Percentiles rank a stretch among this genome's conserved stretches.
These are phyloP conservation scores for Parauchenoglanis ngamensis DNA, from an alignment of 2,797 vertebrate species.

Conservation along the genomic window DNA sequence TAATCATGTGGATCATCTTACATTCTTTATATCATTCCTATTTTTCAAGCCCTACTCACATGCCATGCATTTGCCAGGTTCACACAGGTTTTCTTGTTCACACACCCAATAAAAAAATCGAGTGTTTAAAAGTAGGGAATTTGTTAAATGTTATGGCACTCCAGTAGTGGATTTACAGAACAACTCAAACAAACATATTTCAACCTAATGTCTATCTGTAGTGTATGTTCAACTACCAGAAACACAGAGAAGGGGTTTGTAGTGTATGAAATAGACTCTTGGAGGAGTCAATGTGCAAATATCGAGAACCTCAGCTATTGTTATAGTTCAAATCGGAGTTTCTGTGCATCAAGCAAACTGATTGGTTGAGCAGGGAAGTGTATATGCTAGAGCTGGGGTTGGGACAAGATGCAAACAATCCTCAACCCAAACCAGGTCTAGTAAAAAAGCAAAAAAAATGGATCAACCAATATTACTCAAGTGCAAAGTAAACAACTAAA, in stretches of 20 bases:
- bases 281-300: neutral
- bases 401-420: neutral
- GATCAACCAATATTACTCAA: neutral
- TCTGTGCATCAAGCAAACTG: neutral
- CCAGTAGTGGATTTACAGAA: neutral
- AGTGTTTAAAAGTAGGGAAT: neutral
- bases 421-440: too few species aligned
- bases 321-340: neutral
- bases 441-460: neutral
- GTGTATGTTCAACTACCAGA: neutral
- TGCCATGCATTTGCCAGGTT: neutral
- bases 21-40: conserved; percentile 45
- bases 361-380: neutral
- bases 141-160: neutral
- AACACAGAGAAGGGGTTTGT: neutral
- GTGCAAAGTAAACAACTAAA: neutral
- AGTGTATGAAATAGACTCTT: neutral
- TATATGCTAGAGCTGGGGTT: neutral
- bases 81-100: neutral
- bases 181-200: neutral
- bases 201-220: neutral
- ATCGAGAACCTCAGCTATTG: neutral
- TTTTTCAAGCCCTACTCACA: neutral
- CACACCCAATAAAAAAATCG: neutral
- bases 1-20: conserved; percentile 16